These are phyloP conservation scores for Hydrochoerus hydrochaeris DNA, from an alignment of 2,113 vertebrate species.

Conservation along the genomic window DNA sequence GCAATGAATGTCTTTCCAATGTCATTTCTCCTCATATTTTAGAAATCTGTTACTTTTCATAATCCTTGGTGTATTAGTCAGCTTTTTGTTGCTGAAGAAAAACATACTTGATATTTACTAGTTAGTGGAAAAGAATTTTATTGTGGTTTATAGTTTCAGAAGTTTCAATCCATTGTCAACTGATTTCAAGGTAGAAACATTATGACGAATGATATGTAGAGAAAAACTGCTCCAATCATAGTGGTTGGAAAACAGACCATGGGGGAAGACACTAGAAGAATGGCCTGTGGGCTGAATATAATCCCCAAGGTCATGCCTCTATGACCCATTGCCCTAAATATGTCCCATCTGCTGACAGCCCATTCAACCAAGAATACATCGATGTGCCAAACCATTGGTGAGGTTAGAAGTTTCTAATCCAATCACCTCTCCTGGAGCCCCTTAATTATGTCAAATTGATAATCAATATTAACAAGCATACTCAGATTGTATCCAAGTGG, in stretches of 20 bases:
- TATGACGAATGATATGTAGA: not conserved
- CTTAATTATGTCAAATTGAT: not conserved
- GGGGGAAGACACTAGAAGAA: not conserved
- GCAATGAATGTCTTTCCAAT: not conserved
- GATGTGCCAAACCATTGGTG: not conserved
- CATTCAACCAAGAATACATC: not conserved
- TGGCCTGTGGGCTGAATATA: not conserved
- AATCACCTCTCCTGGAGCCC: not conserved
- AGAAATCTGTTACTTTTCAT: slow-evolving; percentile 30
- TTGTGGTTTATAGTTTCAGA: not conserved
- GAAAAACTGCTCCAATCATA: not conserved
- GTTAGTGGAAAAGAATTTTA: not conserved
- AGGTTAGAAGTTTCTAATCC: not conserved
- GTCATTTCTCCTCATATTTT: not conserved
- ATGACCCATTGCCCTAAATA: not conserved
- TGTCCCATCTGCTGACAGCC: not conserved
- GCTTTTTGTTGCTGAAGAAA: not conserved
- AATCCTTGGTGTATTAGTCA: not conserved
- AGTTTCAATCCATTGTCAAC: not conserved
- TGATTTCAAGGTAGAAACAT: not conserved
- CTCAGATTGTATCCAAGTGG: not conserved
- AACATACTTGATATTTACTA: not conserved
- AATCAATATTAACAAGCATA: not conserved
- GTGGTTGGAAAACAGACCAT: not conserved
- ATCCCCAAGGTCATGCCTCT: not conserved